Evolutionary conservation across 2,888 invertebrate genomes (phyloP), one percentile per base, ranked within the genome.

Genomic region (Odontocerum albicorne): DNA sequence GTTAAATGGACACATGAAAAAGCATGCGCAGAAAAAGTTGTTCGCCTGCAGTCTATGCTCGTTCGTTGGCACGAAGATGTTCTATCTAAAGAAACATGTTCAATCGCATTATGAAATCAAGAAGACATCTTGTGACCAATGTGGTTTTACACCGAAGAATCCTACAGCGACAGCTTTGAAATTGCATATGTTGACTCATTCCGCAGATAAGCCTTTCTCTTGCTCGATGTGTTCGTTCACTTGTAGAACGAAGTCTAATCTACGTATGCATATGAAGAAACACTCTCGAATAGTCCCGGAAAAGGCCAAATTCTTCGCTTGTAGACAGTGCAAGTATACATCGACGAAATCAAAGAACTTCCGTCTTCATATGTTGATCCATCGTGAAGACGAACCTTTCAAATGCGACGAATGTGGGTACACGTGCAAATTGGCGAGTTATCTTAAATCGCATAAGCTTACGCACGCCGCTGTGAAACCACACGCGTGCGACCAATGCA

Each of bases 341-440:
- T 76, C 77, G 0, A 71, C 73, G 6, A 60, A 75, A 10, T 76
- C 76, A 8, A 75, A 75, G 0, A 75, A 74, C 56, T 65, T 77
- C 53, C 72, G 76, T 0, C 77, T 77, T 49, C 77, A 77, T 60
- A 75, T 73, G 54, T 74, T 74, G 60, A 77, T 77, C 49, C 77
- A 77, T 67, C 73, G 76, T 1, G 64, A 69, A 0, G 75, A 73
- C 19, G 77, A 76, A 49, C 64, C 73, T 60, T 77, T 76, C 36
- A 75, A 75, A 60, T 77, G 77, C 63, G 76, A 77, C 57, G 72
- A 74, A 0, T 77, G 77, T 43, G 51, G 51, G 2, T 51, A 51
- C 27, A 51, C 51, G 1, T 51, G 51, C 27, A 51, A 51, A 17
- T 27, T 51, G 4, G 32, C 42, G 27, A 51, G 51, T 13, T 51